Conservation (phyloP, 2,797 vertebrate genomes). For the Enteromius viviparus region DNA sequence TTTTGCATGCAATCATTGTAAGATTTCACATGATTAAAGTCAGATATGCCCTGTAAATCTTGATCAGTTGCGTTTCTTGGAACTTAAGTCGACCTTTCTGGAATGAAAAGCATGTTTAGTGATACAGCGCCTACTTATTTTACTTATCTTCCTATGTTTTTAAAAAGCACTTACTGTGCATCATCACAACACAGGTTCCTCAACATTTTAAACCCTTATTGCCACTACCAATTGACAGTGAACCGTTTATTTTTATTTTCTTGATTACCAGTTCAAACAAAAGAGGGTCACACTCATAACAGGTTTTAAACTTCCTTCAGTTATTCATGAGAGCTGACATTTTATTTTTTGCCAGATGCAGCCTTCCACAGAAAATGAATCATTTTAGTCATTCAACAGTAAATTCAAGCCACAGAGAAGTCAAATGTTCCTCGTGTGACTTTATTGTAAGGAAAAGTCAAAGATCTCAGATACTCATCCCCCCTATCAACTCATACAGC, state of each 20-base stretch:
- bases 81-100: neutral
- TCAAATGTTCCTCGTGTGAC: constrained; percentile 34
- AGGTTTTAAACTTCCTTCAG: constrained; percentile 28
- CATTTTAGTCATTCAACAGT: neutral
- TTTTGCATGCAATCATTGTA: neutral
- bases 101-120: constrained; percentile 17
- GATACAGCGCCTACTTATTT: neutral
- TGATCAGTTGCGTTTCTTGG: neutral
- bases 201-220: neutral
- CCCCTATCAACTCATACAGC: constrained; percentile 44
- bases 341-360: neutral
- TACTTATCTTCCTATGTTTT: neutral
- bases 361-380: constrained; percentile 6
- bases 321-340: neutral
- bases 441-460: constrained; percentile 47
- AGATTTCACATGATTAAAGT: neutral
- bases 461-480: constrained; percentile 30
- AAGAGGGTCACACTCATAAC: constrained; percentile 36
- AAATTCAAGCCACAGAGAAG: constrained; percentile 43
- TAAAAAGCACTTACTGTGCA: neutral
- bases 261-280: constrained; percentile 43
- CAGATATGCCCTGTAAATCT: constrained; percentile 4
- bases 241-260: constrained; percentile 43
- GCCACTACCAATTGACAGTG: neutral
- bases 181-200: neutral